Evolutionary conservation across 2,797 vertebrate genomes (phyloP).

Genomic region (Aotus griseimembra): DNA sequence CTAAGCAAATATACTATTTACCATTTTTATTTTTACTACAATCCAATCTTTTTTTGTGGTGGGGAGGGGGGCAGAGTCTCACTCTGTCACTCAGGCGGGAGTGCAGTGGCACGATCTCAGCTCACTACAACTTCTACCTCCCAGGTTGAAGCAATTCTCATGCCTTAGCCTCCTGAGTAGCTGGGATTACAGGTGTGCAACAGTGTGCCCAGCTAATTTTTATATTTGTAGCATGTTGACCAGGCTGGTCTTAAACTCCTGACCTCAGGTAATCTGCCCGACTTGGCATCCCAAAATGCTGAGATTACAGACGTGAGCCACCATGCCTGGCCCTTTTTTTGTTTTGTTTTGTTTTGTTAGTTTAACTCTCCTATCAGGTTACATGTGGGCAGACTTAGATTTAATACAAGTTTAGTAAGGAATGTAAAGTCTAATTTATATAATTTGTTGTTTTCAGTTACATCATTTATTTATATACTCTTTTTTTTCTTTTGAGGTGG

Average conservation of each 20-base stretch:
- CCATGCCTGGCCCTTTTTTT: too few species aligned
- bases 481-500: too few species aligned
- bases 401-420: conserved; percentile 28
- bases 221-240: too few species aligned
- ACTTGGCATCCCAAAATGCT: too few species aligned
- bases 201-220: too few species aligned
- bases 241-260: too few species aligned
- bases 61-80: not conserved
- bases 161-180: too few species aligned
- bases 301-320: too few species aligned
- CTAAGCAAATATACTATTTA: not conserved
- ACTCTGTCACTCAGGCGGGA: not conserved
- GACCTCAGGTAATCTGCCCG: too few species aligned
- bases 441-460: not conserved
- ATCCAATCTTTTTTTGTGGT: not conserved
- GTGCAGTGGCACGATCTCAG: not conserved
- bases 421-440: not conserved
- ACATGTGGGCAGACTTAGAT: not conserved
- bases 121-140: not conserved
- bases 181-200: too few species aligned
- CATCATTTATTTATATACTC: not conserved
- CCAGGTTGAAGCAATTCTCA: not conserved
- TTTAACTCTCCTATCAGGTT: not conserved
- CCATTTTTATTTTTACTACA: not conserved
- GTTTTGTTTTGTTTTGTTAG: not conserved